Evolutionary conservation across 2,797 vertebrate species (phyloP), one percentile per base, ranked within the genome.

Genomic region (Falco rusticolus): DNA sequence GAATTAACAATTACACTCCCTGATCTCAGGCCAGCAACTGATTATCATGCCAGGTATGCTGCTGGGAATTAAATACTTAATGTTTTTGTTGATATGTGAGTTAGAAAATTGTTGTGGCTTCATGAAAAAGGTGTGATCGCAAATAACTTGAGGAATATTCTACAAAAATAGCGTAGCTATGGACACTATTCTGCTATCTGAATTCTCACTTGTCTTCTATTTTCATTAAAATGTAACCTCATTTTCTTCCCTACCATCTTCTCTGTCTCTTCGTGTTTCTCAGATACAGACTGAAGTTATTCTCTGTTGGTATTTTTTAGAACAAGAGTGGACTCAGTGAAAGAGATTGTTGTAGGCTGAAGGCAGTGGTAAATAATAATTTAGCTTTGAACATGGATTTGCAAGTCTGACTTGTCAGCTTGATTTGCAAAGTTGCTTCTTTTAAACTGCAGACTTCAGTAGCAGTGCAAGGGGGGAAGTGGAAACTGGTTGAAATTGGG

Each of bases 41-140:
- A 97, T 88, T 98, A 98, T 91, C 98, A 98, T 80, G 96, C 98
- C 96, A 98, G 98, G 98, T 98, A 97, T 53, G 96, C 84, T 68
- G 33, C 45, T 78, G 71, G 75, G 39, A 47, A 33, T 34, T 13
- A 74, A 86, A 33, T 13, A 8, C 53, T 77, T 61, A 6, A 5
- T 21, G 43, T 13, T 77, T 6, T 54, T 34, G 28, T 41, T 47
- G 10, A 24, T 11, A 0, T 8, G 20, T 57, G 75, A 43, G 45
- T 86, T 45, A 12, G 21, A 51, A 28, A 79, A 11, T 88, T 21
- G 3, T 6, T n/a, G 50, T 34, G 53, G 26, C 71, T 93, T 64
- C 64, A 0, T 41, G 68, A 28, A 56, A 57, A 50, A 76, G 45
- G 26, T 12, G 16, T 41, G 29, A 53, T 63, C 25, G 11, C 34